Base-by-base conservation (phyloP, 2,797 vertebrate species). In the Sebastes oblongus region DNA sequence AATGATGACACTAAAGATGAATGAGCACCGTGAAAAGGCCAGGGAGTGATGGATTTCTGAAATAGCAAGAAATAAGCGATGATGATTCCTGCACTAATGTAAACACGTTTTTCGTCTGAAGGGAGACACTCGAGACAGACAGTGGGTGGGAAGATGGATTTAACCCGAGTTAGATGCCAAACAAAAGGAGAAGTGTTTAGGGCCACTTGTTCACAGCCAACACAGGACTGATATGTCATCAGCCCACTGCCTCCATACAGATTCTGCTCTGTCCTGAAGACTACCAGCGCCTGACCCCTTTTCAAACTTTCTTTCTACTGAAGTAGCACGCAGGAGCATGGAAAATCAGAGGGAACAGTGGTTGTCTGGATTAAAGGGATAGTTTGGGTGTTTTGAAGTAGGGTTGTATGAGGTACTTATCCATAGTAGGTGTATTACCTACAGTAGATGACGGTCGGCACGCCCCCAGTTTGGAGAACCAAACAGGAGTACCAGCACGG, bases 111-210 rank as follows among this genome's bases (percentile, higher is more conserved):
- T 77, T 34, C n/a, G 67, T 83, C 87, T 27, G 16, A 75, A 60
- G 80, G 83, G 66, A 89, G 78, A 86, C 86, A 79, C 72, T 70
- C 55, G 29, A 91, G 86, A 85, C 88, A 88, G 86, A 82, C 74
- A 84, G 84, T 86, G 86, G 82, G 91, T 68, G 84, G 85, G 65
- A 80, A 67, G 80, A 88, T 52, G 54, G 80, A 84, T 87, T 83
- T 76, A 60, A 80, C 55, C 58, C 2, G 27, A 59, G 56, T 54
- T 32, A 67, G 68, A 64, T 80, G 83, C 79, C 86, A 86, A 82
- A 88, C 77, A 69, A 80, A 81, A 88, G 83, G 84, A 84, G 66
- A 88, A 88, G 83, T 78, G 81, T 88, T 90, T 81, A 86, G 66
- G 39, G 56, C 56, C 54, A 0, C 18, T 58, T 72, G 66, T 84